Evolutionary conservation across 2,113 vertebrate genomes (phyloP), one percentile per base, ranked within the genome.

Genomic region (Pomatorhinus ruficollis): DNA sequence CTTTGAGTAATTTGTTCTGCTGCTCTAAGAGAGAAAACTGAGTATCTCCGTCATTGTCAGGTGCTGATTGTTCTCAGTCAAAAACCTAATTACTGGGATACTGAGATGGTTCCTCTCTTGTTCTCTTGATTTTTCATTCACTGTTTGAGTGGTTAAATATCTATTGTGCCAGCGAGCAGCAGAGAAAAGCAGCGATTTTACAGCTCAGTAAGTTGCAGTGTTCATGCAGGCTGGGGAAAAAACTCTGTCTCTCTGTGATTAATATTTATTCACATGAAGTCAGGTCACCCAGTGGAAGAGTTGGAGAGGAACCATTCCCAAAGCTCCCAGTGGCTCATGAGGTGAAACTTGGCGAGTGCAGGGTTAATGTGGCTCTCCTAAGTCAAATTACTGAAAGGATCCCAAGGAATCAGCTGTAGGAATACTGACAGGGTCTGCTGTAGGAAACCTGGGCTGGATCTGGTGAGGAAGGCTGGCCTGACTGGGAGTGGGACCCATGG

Each of bases 271-370:
- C 31, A 8, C 35, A 53, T 24, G 25, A 79, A 57, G 13, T 56
- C 27, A 39, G 50, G n/a, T 42, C 1, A 0, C 15, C 42, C 39
- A 33, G 21, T 5, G 37, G 42, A 68, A 65, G 31, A 50, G 33
- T 5, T 5, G 31, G 37, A 71, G 53, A 35, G 15, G 20, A n/a
- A 12, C 20, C 22, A 4, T 17, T 53, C 40, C 50, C 40, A 69
- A 56, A 60, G 15, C 24, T 71, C 4, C 7, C 21, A 10, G 2
- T 2, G 24, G 11, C 19, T 76, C 13, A 5, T 13, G 27, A 23
- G 69, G 15, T 13, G 28, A 71, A 68, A 71, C 6, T 33, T 28
- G 45, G n/a, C 0, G 0, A 47, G 31, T 5, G 1, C 10, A 30
- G 50, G n/a, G n/a, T 13, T n/a, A 30, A n/a, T 0, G 1, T 10